Evolutionary conservation across 2,113 vertebrate species (phyloP).

Genomic region (Pavo muticus): DNA sequence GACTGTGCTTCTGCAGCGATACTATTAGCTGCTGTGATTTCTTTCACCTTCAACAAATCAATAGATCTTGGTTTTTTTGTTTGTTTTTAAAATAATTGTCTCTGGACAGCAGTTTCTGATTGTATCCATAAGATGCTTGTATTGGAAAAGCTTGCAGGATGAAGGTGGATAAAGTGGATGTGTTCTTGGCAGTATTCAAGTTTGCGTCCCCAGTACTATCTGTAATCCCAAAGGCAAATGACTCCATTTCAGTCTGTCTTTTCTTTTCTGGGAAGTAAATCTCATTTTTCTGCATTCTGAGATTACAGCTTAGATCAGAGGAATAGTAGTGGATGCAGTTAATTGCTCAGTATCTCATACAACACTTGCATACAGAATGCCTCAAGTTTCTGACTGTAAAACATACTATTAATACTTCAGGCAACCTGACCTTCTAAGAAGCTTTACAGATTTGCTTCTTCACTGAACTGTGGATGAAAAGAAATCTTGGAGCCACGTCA

Average conservation of each 20-base stretch:
- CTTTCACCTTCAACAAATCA: neutral
- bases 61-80: neutral
- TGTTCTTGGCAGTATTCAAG: neutral
- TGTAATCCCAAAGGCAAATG: neutral
- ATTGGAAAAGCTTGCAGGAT: neutral
- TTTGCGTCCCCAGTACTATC: neutral
- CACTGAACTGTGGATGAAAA: neutral
- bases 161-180: no score
- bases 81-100: neutral
- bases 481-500: conserved; percentile 6
- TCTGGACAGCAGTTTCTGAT: neutral
- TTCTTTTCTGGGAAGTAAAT: neutral
- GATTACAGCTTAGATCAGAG: neutral
- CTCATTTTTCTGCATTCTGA: neutral
- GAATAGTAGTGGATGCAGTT: neutral
- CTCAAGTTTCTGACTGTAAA: neutral
- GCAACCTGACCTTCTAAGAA: conserved; percentile 28
- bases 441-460: conserved; percentile 30
- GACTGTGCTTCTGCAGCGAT: neutral
- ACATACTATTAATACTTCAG: neutral
- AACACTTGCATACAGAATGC: neutral
- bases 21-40: neutral
- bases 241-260: neutral
- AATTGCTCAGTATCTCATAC: neutral
- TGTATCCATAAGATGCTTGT: neutral